These are phyloP conservation scores for Chydorus sphaericus DNA, from an alignment of 2,888 invertebrate genomes.

Conservation along the genomic window DNA sequence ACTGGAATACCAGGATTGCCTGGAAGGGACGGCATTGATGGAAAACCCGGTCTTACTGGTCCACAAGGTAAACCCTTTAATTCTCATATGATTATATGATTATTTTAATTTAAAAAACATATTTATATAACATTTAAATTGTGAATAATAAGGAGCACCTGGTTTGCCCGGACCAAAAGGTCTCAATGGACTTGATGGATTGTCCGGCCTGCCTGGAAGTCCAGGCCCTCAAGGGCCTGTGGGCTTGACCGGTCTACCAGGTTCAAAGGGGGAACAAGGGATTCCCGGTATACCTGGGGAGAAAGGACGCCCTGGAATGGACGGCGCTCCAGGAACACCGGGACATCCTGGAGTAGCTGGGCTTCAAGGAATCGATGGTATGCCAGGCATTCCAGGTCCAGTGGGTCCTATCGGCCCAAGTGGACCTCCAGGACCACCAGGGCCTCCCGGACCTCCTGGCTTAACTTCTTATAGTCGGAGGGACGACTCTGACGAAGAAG, in stretches of 20 bases:
- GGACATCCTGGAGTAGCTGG: slow-evolving; percentile 11
- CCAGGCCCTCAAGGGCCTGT: slow-evolving; percentile 8
- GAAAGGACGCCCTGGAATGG: slow-evolving; percentile 1
- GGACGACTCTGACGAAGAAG: slow-evolving; percentile 2
- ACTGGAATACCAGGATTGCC: background rate
- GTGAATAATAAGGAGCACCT: background rate
- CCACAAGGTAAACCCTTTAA: background rate
- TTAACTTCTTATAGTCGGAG: background rate
- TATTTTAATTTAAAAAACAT: background rate
- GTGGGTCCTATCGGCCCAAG: slow-evolving; percentile 2
- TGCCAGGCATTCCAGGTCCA: slow-evolving; percentile 7
- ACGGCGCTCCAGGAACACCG: slow-evolving; percentile 7
- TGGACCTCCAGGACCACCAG: slow-evolving; percentile 11
- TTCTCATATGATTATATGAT: background rate
- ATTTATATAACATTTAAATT: background rate
- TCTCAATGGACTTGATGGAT: slow-evolving; percentile 2
- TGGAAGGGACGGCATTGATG: background rate
- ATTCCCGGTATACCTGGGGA: background rate
- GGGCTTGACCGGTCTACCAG: slow-evolving; percentile 3
- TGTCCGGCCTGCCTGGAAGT: slow-evolving; percentile 4
- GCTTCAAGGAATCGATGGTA: slow-evolving; percentile 10
- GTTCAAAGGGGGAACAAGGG: slow-evolving; percentile 2
- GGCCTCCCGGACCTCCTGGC: slow-evolving; percentile 5
- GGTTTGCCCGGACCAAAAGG: slow-evolving; percentile 5
- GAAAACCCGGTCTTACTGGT: background rate